Conservation (phyloP, 1,140 invertebrate species). For the Calliopsis andreniformis region DNA sequence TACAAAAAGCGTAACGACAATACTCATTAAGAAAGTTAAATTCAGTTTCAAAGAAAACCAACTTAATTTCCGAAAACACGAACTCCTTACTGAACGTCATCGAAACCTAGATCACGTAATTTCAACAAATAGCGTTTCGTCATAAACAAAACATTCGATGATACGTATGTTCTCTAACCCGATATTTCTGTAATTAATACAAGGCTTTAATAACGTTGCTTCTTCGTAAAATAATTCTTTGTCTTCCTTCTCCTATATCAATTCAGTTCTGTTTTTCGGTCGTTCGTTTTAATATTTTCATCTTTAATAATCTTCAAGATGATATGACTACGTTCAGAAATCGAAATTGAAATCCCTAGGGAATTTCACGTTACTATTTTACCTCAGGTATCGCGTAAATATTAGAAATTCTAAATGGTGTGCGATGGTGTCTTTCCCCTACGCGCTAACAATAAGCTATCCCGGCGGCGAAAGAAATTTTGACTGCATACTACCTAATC, state of each 20-base stretch:
- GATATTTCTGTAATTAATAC: background rate
- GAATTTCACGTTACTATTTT: slow-evolving; percentile 13
- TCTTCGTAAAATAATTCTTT: no score
- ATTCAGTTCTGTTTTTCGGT: no score
- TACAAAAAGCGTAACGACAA: no score
- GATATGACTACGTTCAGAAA: no score
- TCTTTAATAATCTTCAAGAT: no score
- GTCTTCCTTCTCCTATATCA: no score
- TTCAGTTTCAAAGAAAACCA: background rate
- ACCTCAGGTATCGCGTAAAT: background rate
- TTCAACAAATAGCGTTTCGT: background rate
- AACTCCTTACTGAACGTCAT: slow-evolving; percentile 8
- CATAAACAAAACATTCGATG: slow-evolving; percentile 21
- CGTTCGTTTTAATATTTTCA: no score
- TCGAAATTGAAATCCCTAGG: slow-evolving; percentile 1
- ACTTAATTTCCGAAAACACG: background rate
- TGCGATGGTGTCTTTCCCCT: background rate
- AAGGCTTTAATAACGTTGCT: no score
- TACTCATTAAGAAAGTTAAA: background rate
- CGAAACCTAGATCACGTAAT: background rate
- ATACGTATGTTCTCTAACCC: slow-evolving; percentile 7
- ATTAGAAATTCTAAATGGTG: background rate
- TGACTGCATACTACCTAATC: background rate
- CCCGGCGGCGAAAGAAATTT: background rate
- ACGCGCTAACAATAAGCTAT: no score